Evolutionary conservation across 1,140 invertebrate species (phyloP).

Genomic region (Phocides pigmalion): DNA sequence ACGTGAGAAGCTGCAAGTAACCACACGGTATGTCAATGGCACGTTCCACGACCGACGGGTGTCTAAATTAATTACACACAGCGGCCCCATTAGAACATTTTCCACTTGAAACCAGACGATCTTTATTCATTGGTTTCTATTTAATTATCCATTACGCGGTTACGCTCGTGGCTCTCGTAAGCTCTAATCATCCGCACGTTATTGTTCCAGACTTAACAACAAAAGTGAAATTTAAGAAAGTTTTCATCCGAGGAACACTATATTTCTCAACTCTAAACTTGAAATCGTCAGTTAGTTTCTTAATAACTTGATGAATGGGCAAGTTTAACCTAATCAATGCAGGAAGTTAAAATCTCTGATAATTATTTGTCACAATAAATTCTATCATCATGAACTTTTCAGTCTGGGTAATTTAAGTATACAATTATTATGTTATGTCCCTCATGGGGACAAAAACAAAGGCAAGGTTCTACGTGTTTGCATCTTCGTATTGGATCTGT

Average conservation of each 20-base stretch:
- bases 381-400: too few species aligned
- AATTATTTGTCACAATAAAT: too few species aligned
- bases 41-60: conserved; percentile 26
- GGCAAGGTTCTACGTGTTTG: too few species aligned
- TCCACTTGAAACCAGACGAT: conserved; percentile 23
- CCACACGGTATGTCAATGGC: conserved; percentile 32
- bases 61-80: conserved; percentile 24
- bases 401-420: too few species aligned
- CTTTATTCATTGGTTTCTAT: conserved; percentile 17
- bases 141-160: conserved; percentile 26
- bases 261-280: too few species aligned
- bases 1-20: conserved; percentile 25
- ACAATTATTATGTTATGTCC: too few species aligned
- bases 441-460: too few species aligned
- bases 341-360: too few species aligned
- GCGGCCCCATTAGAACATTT: conserved; percentile 22
- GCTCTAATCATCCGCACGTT: conserved; percentile 30
- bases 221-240: conserved; percentile 31
- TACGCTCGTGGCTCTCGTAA: conserved; percentile 18
- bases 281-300: too few species aligned
- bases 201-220: conserved; percentile 15
- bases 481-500: too few species aligned
- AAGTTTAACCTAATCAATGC: too few species aligned
- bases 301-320: too few species aligned
- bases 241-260: background rate